Base-by-base conservation (phyloP, 2,113 vertebrate species). In the Ctenomys sociabilis region DNA sequence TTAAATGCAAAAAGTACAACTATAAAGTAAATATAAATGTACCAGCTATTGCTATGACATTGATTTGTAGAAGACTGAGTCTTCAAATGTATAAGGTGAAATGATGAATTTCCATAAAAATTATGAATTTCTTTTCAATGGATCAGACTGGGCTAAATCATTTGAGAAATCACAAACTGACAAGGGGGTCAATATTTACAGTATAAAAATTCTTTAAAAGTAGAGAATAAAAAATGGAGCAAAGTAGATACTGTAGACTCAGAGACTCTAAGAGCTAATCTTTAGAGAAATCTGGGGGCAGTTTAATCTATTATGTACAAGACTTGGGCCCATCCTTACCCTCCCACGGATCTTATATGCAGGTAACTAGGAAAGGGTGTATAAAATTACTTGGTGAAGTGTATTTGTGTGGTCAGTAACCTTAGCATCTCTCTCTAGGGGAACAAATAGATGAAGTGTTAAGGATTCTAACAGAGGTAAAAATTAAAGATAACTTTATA, bases 21-120 rank as follows among this genome's bases (percentile, higher is more conserved):
- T 73, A 45, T 88, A 77, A 83, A 49, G 32, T 84, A 9, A 83
- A 86, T 82, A 59, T 78, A 95, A 94, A 57, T 85, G 21, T 21
- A 32, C 49, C 9, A 96, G 93, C 77, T 72, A 89, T 49, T 45
- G 72, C 21, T 52, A 9, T 83, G 37, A 84, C 52, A 83, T 83
- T 57, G n/a, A 94, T 22, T 92, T 77, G 35, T 86, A 13, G 85
- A 90, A 57, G 12, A 91, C 12, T 78, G 81, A 61, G 10, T 24
- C 17, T 24, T 30, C 64, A 14, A 30, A 75, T 63, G 30, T 88
- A 49, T 7, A 96, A 97, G 77, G 22, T 93, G 24, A 66, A 94
- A 81, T 32, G 35, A 68, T 73, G 7, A 92, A n/a, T 86, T 54
- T 28, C 70, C 37, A 49, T 80, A 59, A 93, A 85, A 84, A 45